phyloP scores from a whole-genome alignment of 2,797 vertebrate genomes.

The Champsocephalus gunnari region DNA sequence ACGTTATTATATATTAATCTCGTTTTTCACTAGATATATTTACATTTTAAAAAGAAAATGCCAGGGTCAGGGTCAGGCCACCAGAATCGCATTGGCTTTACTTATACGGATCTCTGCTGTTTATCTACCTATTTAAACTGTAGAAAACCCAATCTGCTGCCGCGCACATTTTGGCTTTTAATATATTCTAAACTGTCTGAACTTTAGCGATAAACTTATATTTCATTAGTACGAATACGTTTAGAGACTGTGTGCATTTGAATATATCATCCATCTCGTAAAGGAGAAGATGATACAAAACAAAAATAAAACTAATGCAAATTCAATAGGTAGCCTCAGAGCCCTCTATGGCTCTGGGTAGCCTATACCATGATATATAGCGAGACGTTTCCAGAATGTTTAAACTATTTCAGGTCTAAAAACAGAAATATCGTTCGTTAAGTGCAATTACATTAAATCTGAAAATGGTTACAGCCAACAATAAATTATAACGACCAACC shows the following conservation, averaged over 20 bases:
- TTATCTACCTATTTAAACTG: constrained; percentile 9
- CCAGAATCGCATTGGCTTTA: background rate
- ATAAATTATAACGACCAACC: background rate
- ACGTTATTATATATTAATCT: background rate
- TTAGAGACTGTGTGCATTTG: background rate
- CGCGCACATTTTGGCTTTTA: background rate
- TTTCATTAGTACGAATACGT: background rate
- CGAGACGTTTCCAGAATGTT: background rate
- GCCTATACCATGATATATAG: no score
- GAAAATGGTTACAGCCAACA: background rate
- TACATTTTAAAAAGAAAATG: background rate
- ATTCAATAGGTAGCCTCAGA: no score
- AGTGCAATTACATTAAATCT: background rate
- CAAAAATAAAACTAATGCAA: background rate
- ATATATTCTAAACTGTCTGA: constrained; percentile 3
- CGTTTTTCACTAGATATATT: background rate
- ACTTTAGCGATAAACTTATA: background rate
- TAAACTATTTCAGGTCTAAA: background rate
- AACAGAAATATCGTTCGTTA: background rate
- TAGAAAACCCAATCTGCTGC: background rate
- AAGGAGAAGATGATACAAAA: background rate
- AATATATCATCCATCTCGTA: background rate
- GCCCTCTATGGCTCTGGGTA: no score
- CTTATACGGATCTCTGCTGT: background rate
- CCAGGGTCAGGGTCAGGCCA: background rate